Conservation (phyloP, 2,888 invertebrate genomes). For the Fragum fragum region DNA sequence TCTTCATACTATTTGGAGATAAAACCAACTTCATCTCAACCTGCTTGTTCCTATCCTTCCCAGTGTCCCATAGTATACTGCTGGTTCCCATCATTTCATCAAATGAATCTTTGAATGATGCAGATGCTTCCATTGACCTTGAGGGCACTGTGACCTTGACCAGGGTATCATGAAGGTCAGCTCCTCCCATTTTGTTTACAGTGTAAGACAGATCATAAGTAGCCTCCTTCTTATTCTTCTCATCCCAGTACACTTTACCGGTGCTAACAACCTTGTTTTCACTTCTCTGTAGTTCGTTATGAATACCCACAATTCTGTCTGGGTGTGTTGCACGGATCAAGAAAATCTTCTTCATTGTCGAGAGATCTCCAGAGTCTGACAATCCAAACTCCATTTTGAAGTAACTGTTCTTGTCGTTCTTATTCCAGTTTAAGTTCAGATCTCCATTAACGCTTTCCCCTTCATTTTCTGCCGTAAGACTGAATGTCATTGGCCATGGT, state of each 20-base stretch:
- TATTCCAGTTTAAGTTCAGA: slow-evolving; percentile 82
- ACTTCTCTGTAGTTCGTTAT: slow-evolving; percentile 61
- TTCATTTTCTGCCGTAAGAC: slow-evolving; percentile 61
- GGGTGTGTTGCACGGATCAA: slow-evolving; percentile 69
- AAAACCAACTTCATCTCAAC: slow-evolving; percentile 68
- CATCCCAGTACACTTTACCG: slow-evolving; percentile 74
- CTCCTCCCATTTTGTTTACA: slow-evolving; percentile 10
- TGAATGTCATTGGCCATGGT: slow-evolving; percentile 73
- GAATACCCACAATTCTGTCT: slow-evolving; percentile 69
- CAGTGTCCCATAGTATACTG: slow-evolving; percentile 79
- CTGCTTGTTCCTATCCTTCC: slow-evolving; percentile 75
- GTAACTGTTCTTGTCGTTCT: slow-evolving; percentile 67
- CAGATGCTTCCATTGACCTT: slow-evolving; percentile 73
- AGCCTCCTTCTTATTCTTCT: slow-evolving; percentile 68
- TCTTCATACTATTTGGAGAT: slow-evolving; percentile 63
- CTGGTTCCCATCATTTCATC: slow-evolving; percentile 50
- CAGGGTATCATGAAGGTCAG: slow-evolving; percentile 15
- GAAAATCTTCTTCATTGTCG: slow-evolving; percentile 67
- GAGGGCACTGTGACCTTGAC: slow-evolving; percentile 67
- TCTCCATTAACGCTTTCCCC: slow-evolving; percentile 70
- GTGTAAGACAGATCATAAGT: slow-evolving; percentile 63
- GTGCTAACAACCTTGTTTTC: slow-evolving; percentile 57
- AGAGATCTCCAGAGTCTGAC: slow-evolving; percentile 62
- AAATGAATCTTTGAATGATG: slow-evolving; percentile 62
- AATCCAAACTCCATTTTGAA: slow-evolving; percentile 70